phyloP scores from a whole-genome alignment of 2,113 vertebrate species.

The Odontophorus gujanensis region DNA sequence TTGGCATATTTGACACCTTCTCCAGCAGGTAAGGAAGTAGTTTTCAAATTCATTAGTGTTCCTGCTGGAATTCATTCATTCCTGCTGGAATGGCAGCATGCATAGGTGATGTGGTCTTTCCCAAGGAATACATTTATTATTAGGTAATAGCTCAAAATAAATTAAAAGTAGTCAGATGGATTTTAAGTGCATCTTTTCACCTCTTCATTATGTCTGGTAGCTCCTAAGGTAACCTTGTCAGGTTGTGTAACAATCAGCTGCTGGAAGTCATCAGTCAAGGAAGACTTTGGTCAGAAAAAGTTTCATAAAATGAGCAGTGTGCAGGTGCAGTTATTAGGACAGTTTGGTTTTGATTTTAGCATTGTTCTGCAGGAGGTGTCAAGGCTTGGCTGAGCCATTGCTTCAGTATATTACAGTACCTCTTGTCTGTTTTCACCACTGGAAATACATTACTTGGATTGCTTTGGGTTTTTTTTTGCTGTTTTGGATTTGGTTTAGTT shows the following conservation, averaged over 20 bases:
- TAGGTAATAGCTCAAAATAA: not conserved
- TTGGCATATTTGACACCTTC: constrained; percentile 92
- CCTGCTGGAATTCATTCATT: not conserved
- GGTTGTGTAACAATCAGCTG: not conserved
- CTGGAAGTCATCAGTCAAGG: not conserved
- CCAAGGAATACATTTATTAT: not conserved
- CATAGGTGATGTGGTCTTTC: not conserved
- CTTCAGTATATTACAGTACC: not conserved
- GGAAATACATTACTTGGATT: not conserved
- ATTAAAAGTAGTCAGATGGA: not conserved
- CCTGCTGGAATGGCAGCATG: not conserved
- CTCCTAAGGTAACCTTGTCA: not conserved
- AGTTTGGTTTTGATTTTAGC: not conserved
- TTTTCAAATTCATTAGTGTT: not conserved
- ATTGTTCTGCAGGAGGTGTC: not conserved
- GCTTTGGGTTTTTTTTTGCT: not conserved
- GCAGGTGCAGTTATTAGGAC: not conserved
- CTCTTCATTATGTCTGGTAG: not conserved
- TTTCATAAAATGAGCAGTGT: not conserved
- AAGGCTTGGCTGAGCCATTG: not conserved
- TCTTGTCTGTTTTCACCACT: not conserved
- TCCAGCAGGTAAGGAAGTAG: constrained; percentile 86
- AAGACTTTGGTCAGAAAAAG: not conserved
- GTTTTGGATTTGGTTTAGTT: not conserved
- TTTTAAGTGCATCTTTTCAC: not conserved